phyloP scores from a whole-genome alignment of 2,113 vertebrate genomes.

The Nannospalax galili region DNA sequence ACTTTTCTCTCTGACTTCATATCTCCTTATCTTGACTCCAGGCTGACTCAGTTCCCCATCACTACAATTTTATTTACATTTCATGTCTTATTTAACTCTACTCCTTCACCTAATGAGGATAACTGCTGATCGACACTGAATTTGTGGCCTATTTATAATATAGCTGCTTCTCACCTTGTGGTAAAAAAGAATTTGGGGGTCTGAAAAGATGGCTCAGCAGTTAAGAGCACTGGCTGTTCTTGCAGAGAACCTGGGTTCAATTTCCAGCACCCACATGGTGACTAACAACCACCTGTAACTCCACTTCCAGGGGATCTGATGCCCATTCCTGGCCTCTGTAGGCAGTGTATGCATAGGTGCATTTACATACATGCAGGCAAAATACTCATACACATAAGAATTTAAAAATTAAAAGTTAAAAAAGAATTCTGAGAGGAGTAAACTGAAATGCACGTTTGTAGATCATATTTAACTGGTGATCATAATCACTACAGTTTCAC shows the following conservation, averaged over 20 bases:
- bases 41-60: neutral
- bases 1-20: conserved; percentile 48
- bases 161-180: conserved; percentile 25
- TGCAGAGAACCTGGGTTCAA: too few relatives aligned
- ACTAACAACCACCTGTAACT: too few relatives aligned
- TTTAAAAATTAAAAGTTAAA: too few relatives aligned
- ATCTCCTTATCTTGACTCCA: neutral
- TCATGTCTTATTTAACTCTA: conserved; percentile 48
- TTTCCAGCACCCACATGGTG: too few relatives aligned
- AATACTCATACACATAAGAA: neutral
- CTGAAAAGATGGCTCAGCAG: too few relatives aligned
- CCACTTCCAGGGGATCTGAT: too few relatives aligned
- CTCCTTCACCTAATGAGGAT: conserved; percentile 19
- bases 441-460: neutral
- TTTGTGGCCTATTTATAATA: conserved; percentile 27
- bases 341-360: too few relatives aligned
- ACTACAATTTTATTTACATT: conserved; percentile 54
- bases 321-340: too few relatives aligned
- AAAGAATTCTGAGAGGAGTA: conserved; percentile 11
- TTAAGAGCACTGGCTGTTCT: too few relatives aligned
- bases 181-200: neutral
- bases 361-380: too few relatives aligned
- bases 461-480: conserved; percentile 11
- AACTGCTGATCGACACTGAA: neutral
- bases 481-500: conserved; percentile 10